Conservation (phyloP, 2,888 invertebrate species). For the Drosophila anomalata region DNA sequence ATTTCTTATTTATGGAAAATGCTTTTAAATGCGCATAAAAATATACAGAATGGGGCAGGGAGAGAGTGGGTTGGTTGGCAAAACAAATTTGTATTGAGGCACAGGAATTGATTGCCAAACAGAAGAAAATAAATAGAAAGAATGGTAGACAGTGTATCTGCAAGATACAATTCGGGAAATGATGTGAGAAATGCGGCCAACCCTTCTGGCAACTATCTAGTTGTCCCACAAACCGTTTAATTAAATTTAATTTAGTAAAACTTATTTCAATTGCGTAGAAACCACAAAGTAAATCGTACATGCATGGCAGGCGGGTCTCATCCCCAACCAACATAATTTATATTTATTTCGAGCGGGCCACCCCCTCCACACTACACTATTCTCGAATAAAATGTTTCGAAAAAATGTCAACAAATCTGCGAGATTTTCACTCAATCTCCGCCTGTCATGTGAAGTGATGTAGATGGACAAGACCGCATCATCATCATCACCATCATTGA, state of each 20-base stretch:
- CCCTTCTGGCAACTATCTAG: constrained; percentile 11
- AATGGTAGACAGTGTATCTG: neutral
- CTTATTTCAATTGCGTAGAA: constrained; percentile 56
- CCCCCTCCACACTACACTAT: no score
- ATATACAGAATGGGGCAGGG: constrained; percentile 25
- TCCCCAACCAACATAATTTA: constrained; percentile 33
- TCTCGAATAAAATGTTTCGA: constrained; percentile 41
- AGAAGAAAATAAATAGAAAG: neutral
- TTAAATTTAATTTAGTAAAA: constrained; percentile 61
- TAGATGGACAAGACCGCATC: constrained; percentile 26
- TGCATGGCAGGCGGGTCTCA: constrained; percentile 15
- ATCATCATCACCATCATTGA: constrained; percentile 5
- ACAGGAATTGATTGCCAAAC: constrained; percentile 30
- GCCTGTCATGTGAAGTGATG: constrained; percentile 63
- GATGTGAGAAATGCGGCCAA: constrained; percentile 29
- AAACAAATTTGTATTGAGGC: constrained; percentile 20
- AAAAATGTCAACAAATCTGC: constrained; percentile 61
- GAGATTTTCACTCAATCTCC: constrained; percentile 69
- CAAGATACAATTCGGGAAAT: constrained; percentile 21
- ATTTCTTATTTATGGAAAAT: constrained; percentile 78
- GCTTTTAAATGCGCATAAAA: constrained; percentile 76
- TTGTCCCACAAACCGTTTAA: constrained; percentile 48
- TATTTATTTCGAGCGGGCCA: constrained; percentile 26
- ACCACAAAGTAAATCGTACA: constrained; percentile 51
- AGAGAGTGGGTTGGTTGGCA: neutral